Evolutionary conservation across 2,797 vertebrate species (phyloP).

Genomic region (Brotula barbata): DNA sequence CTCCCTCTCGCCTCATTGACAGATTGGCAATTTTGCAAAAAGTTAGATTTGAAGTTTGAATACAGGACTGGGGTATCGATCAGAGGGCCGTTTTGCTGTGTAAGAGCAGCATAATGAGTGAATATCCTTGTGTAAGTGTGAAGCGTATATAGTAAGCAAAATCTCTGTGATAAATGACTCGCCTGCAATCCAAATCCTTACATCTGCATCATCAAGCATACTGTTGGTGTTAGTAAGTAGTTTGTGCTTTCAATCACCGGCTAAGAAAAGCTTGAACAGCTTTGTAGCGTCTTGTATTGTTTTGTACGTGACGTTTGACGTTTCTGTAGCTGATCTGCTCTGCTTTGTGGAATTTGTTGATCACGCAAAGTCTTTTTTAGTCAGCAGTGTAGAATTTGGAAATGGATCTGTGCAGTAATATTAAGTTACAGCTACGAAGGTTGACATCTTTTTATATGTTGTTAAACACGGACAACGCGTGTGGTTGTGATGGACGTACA

Average conservation of each 20-base stretch:
- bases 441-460: too few relatives aligned
- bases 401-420: too few relatives aligned
- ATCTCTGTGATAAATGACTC: neutral
- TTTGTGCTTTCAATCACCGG: too few relatives aligned
- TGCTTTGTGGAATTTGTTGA: neutral
- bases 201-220: neutral
- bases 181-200: neutral
- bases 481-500: too few relatives aligned
- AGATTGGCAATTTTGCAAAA: neutral
- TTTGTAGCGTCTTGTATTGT: conserved; percentile 18
- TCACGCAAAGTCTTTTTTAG: neutral
- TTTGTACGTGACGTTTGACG: conserved; percentile 23
- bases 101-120: neutral
- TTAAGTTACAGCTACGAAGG: too few relatives aligned
- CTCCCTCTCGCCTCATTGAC: conserved; percentile 2
- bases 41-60: neutral
- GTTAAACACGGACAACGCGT: too few relatives aligned
- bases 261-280: too few relatives aligned
- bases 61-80: neutral
- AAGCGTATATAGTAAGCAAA: too few relatives aligned
- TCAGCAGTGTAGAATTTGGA: too few relatives aligned
- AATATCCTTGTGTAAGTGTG: neutral
- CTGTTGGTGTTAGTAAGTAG: neutral
- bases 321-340: conserved; percentile 9
- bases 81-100: neutral